These are phyloP conservation scores for Lophotis ruficrista DNA, from an alignment of 2,113 vertebrate genomes.

Conservation along the genomic window DNA sequence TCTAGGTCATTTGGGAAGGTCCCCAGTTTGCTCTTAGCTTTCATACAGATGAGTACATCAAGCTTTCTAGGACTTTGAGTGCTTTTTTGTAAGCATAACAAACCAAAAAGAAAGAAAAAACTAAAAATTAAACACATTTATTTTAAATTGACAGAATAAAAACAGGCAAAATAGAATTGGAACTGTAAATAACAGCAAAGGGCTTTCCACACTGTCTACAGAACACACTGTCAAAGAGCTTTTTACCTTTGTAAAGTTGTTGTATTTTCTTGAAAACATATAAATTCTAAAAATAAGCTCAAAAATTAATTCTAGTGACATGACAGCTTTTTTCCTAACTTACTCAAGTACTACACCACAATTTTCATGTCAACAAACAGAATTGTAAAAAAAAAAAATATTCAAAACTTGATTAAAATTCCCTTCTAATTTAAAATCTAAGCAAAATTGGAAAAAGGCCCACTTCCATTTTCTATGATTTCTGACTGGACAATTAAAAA, in stretches of 20 bases:
- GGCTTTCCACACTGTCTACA: neutral
- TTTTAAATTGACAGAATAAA: neutral
- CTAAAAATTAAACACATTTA: neutral
- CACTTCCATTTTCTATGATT: neutral
- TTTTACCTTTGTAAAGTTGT: neutral
- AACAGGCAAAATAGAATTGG: neutral
- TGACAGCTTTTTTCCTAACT: neutral
- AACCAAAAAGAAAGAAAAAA: neutral
- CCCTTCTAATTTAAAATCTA: neutral
- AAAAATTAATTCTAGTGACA: neutral
- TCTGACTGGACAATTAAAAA: neutral
- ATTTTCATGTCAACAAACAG: neutral
- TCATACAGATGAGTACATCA: neutral
- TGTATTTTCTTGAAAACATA: neutral
- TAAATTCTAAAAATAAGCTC: neutral
- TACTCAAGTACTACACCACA: neutral
- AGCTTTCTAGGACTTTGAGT: neutral
- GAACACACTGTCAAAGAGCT: neutral
- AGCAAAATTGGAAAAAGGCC: neutral
- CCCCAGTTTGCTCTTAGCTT: neutral
- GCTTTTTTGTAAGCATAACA: neutral
- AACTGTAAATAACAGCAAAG: neutral
- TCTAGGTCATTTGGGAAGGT: neutral
- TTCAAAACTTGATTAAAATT: neutral
- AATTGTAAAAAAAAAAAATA: neutral